Evolutionary conservation across 1,140 invertebrate species (phyloP), one percentile per base, ranked within the genome.

Genomic region (Pogonognathellus flavescens): DNA sequence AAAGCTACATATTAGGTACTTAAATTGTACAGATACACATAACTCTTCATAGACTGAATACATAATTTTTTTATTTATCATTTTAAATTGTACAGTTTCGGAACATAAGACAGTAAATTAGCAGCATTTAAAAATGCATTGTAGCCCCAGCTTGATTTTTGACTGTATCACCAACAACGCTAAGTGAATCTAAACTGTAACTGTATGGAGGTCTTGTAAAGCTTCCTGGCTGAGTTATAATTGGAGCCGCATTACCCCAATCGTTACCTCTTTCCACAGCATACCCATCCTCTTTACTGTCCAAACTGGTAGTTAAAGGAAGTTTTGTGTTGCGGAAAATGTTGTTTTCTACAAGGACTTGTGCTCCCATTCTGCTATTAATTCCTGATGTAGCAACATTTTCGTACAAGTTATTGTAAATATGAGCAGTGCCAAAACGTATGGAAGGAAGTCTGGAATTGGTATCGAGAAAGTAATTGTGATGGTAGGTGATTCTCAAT

Each of bases 331-430:
- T 80, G 14, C 25, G 41, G 72, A 85, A 85, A 9, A 80, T 49
- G 22, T 85, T 85, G 13, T 0, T 10, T 49, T 85, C 84, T 1
- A 85, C 84, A 1, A 85, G 57, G 6, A 85, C 84, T 59, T 85
- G 50, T 0, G 84, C 84, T 7, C 76, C 76, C 76, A 80, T 81
- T 0, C 84, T 50, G 49, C 84, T 85, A 20, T 85, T 85, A 14
- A 85, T 85, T 55, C 52, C 76, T 1, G 84, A 85, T 0, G 70
- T 16, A 0, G 7, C 72, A 1, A 59, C 76, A 31, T 80, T 85
- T 52, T 85, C 84, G 18, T 85, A 85, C 0, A 85, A 8, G 41
- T 85, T 85, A 41, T 85, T 85, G 72, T 85, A 85, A n/a, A 85
- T 80, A 11, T 85, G 84, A 25, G 52, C 70, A 20, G 72, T 85